A percentile compares a stretch with the other conserved stretches of the same genome.
Evolutionary conservation across 2,797 vertebrate genomes (phyloP).

Genomic region (Acomys russatus): DNA sequence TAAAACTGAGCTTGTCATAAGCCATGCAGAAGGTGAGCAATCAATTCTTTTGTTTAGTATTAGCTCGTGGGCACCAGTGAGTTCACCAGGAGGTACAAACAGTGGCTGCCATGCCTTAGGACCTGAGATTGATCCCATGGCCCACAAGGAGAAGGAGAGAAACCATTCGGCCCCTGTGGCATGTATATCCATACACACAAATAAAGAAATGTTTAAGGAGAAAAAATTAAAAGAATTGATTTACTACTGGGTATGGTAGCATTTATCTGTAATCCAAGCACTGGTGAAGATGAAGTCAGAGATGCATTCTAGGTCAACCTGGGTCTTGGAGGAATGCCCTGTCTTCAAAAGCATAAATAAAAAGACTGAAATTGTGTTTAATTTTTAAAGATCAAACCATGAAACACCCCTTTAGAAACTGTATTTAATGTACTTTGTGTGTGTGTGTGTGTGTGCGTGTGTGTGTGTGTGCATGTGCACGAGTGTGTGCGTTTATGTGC

Average conservation of each 20-base stretch:
- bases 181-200: background rate
- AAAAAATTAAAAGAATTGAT: background rate
- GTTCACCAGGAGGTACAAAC: background rate
- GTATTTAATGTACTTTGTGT: background rate
- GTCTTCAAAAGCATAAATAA: background rate
- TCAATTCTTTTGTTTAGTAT: background rate
- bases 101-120: too few relatives aligned
- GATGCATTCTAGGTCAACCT: background rate
- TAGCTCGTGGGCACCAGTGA: background rate
- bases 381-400: background rate
- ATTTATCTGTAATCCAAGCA: background rate
- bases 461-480: background rate
- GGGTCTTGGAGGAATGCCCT: background rate
- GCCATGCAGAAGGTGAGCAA: background rate
- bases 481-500: background rate
- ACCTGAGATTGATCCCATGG: background rate
- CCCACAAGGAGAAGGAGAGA: background rate
- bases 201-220: background rate
- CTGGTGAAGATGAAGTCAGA: background rate
- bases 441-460: background rate
- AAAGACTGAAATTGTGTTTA: conserved; percentile 1
- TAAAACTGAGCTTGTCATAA: background rate
- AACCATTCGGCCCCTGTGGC: too few relatives aligned
- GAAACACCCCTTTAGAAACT: too few relatives aligned
- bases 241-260: background rate